These are phyloP conservation scores for Pyxicephalus adspersus DNA, from an alignment of 2,113 vertebrate species.

Conservation along the genomic window DNA sequence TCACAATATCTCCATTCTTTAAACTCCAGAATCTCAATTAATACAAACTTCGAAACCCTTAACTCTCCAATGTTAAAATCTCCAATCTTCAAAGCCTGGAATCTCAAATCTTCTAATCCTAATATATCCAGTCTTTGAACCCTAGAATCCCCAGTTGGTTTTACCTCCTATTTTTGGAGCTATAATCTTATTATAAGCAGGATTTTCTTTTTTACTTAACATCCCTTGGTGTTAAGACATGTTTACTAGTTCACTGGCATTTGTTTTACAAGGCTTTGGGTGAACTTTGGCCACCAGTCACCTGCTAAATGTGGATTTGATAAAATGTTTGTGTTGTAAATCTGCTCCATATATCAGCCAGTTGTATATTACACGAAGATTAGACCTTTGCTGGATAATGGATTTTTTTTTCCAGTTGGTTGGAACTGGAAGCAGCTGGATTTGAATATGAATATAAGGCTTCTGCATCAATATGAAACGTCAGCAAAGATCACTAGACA, in stretches of 20 bases:
- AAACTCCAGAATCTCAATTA: too few species aligned
- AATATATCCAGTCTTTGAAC: too few species aligned
- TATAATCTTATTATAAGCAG: neutral
- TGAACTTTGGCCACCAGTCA: slow-evolving; percentile 45
- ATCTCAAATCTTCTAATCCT: too few species aligned
- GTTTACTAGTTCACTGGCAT: slow-evolving; percentile 26
- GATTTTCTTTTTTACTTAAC: neutral
- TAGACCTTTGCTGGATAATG: slow-evolving; percentile 7
- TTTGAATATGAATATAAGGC: too few species aligned
- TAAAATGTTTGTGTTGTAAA: slow-evolving; percentile 33
- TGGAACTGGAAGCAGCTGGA: neutral
- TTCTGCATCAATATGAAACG: too few species aligned
- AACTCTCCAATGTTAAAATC: too few species aligned
- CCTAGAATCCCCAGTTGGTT: too few species aligned
- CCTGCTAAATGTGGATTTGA: slow-evolving; percentile 26
- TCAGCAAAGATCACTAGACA: too few species aligned
- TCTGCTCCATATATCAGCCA: neutral
- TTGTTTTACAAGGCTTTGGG: slow-evolving; percentile 3
- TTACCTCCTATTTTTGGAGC: too few species aligned
- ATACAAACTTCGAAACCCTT: too few species aligned
- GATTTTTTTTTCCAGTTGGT: neutral
- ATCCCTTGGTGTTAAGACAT: neutral
- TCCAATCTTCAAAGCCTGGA: too few species aligned
- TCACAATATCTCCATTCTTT: too few species aligned
- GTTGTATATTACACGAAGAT: slow-evolving; percentile 38